Base-by-base conservation (phyloP, 2,888 invertebrate species). In the Meiosimyza decipiens region DNA sequence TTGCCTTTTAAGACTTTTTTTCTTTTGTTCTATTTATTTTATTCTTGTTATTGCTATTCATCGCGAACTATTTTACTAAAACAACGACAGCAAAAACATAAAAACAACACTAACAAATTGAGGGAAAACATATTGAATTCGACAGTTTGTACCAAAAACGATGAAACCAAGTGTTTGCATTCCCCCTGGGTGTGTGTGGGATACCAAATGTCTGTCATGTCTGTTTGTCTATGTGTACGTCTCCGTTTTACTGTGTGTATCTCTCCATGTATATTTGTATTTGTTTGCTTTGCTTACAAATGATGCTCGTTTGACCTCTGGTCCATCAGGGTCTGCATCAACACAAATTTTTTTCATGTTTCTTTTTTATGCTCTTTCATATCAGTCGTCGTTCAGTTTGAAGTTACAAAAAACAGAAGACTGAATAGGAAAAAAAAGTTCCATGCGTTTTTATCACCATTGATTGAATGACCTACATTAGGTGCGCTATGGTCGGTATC, bases 101-200 rank as follows among this genome's bases (percentile, higher is more conserved):
- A 63, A 54, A 55, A 71, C n/a, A 50, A 33, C 1, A 7, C 9
- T 5, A 64, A 79, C 79, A 82, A 83, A 83, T 83, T 80, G 83
- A 82, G 80, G 81, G 81, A 79, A 82, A 83, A 83, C 82, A 83
- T 83, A 82, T 82, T 82, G 82, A 83, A 68, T 71, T 64, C 54
- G 57, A 67, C 67, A 67, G 67, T 55, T 67, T 67, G 3, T 33
- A 16, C 50, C 75, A 76, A 78, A 63, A 50, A 59, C 51, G 59
- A 33, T 33, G 18, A 75, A 72, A 70, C 66, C 57, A 65, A 65
- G 33, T 78, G 75, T 76, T 75, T 74, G 75, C 74, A 28, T 18
- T 52, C 47, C 50, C 22, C 60, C 16, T 60, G 28, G 49, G 55
- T 73, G 70, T 64, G 66, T 60, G 59, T 71, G 72, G 33, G 33